Conservation (phyloP, 2,797 vertebrate genomes). For the Microctenopoma stevenorrisi region DNA sequence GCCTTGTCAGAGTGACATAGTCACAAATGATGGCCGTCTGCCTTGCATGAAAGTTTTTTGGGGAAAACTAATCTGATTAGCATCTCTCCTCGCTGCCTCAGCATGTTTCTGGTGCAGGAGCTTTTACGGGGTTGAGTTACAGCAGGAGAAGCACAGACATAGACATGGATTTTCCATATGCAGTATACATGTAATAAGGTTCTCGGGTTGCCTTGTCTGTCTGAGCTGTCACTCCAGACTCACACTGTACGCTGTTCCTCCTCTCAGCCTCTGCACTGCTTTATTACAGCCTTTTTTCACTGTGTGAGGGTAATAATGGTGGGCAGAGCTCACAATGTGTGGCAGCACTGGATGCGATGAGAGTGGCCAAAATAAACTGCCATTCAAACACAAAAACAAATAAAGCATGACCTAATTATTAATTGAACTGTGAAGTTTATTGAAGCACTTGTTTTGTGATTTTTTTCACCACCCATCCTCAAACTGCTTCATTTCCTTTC, state of each 20-base stretch:
- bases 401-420: not conserved
- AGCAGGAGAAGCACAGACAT: conserved; percentile 22
- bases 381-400: conserved; percentile 1
- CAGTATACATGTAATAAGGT: conserved; percentile 49
- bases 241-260: conserved; percentile 3
- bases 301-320: conserved; percentile 29
- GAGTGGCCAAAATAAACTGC: conserved; percentile 8
- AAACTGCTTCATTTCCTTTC: not conserved
- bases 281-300: conserved; percentile 35
- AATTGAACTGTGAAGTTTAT: not conserved
- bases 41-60: conserved; percentile 64
- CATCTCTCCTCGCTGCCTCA: conserved; percentile 66
- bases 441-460: not conserved
- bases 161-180: conserved; percentile 44
- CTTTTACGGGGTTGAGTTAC: conserved; percentile 44
- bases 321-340: conserved; percentile 19
- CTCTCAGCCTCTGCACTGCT: conserved; percentile 37
- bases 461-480: not conserved
- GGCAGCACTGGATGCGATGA: conserved; percentile 11
- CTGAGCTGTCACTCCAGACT: conserved; percentile 42
- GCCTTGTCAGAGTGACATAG: conserved; percentile 70
- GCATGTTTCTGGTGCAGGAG: conserved; percentile 54
- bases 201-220: conserved; percentile 37
- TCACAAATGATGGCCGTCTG: conserved; percentile 69
- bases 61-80: conserved; percentile 72